Percentiles rank a stretch among this genome's conserved stretches.
phyloP scores from a whole-genome alignment of 2,888 invertebrate species.

The Choreutis nemorana region DNA sequence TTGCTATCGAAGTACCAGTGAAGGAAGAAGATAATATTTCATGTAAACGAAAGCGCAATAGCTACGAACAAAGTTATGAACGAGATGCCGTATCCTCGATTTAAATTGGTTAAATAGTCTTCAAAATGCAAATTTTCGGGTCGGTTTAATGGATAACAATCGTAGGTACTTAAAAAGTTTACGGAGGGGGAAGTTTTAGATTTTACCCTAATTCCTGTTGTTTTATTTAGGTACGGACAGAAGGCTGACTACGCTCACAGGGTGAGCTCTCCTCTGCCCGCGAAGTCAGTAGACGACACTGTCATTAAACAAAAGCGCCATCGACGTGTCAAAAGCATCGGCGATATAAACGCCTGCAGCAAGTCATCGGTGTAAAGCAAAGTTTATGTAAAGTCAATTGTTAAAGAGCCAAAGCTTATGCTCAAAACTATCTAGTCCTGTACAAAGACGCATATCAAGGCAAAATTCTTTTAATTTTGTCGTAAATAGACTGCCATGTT shows the following conservation, averaged over 20 bases:
- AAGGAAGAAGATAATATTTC: neutral
- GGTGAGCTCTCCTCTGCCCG: slow-evolving; percentile 56
- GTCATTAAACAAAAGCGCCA: slow-evolving; percentile 63
- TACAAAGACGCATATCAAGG: slow-evolving; percentile 24
- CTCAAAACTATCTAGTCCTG: slow-evolving; percentile 10
- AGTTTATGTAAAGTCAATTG: slow-evolving; percentile 5
- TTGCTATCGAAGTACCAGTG: neutral
- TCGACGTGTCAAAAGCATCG: slow-evolving; percentile 75
- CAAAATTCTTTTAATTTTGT: too few relatives aligned
- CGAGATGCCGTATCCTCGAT: neutral
- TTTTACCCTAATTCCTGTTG: slow-evolving; percentile 5
- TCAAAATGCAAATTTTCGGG: too few relatives aligned
- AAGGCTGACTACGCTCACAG: slow-evolving; percentile 52
- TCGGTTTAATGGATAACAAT: too few relatives aligned
- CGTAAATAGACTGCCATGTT: too few relatives aligned
- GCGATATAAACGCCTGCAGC: slow-evolving; percentile 73
- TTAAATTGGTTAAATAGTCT: too few relatives aligned
- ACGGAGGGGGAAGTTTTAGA: too few relatives aligned
- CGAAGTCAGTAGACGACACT: slow-evolving; percentile 51
- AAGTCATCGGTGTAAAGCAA: slow-evolving; percentile 42
- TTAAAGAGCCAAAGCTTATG: slow-evolving; percentile 4
- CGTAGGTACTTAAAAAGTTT: too few relatives aligned
- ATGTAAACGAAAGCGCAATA: too few relatives aligned
- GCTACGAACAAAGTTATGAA: too few relatives aligned
- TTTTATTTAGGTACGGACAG: slow-evolving; percentile 52